Evolutionary conservation across 2,113 vertebrate species (phyloP), one percentile per base, ranked within the genome.

Genomic region (Stercorarius parasiticus): DNA sequence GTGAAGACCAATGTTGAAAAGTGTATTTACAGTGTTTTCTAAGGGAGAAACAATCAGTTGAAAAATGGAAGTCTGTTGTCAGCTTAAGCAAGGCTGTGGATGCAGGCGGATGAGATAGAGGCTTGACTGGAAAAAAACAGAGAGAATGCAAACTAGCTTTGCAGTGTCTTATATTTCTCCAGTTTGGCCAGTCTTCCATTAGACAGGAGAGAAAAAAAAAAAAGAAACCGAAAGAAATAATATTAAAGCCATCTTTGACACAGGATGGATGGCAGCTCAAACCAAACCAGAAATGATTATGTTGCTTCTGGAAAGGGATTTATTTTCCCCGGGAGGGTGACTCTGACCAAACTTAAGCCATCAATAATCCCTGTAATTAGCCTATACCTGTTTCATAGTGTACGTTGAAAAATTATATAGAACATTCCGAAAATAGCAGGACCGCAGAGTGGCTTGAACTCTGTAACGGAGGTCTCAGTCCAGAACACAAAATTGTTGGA

Each of bases 331-430:
- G n/a, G 38, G 53, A 89, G 81, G 85, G 59, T 79, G 49, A 58
- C 38, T 93, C 53, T 94, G 69, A 73, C 84, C 50, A 36, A 86
- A 86, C 14, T 69, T 82, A 88, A 73, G 11, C 62, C 55, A 72
- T 85, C 89, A 87, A 34, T 94, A 95, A 91, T 82, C 66, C 82
- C 71, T 95, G 32, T 95, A 93, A 95, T 95, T 97, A 94, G 78
- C 91, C 59, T 90, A 34, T 96, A 96, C 78, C 74, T 95, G 74
- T 93, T 97, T 81, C 59, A 64, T 40, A 86, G 70, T 42, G 66
- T 91, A 94, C 66, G 84, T 47, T 95, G 59, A 95, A 94, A 95
- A 95, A 82, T 67, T 70, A 74, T 55, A 25, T 80, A 49, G 78
- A 77, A 66, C 4, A 0, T 66, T 88, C 82, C 78, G 45, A 79